Base-by-base conservation (phyloP, 2,113 vertebrate species). In the Cyprinus carpio region DNA sequence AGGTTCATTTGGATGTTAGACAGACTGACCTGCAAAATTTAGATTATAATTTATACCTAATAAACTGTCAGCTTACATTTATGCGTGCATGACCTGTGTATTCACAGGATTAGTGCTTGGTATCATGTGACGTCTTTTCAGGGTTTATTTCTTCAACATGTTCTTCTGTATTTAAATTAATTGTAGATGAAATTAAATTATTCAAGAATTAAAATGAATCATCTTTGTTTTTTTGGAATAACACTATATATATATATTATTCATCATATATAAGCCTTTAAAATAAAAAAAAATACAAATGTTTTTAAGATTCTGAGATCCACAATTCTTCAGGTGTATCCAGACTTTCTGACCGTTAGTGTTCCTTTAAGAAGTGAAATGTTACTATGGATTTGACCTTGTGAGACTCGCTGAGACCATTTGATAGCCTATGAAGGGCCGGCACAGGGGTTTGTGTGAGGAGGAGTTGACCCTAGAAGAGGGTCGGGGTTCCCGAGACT, bases 401-500 rank as follows among this genome's bases (percentile, higher is more conserved):
- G 43, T 46, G 43, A 46, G 11, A 46, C 43, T 46, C 11, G 3
- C 43, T 46, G 43, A 46, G 11, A 46, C 10, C 43, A 46, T 46
- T 46, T 46, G 43, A 46, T 46, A 46, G 2, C 43, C 43, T 46
- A 46, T 46, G 43, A 46, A 46, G 43, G 10, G 43, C 43, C 43
- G 2, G 43, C 43, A 46, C 43, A 46, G 43, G 43, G 43, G 43
- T 46, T 46, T 46, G 43, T 12, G 43, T 46, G 43, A 46, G 43
- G 43, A 46, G 43, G 10, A 46, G 43, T 46, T 46, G 43, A 46
- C 43, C 43, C 43, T 46, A 46, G 43, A 46, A 46, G 43, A 46
- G 43, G 43, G 43, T 46, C 11, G 43, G 43, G 43, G 43, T 92
- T 93, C 92, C 89, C 88, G 93, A 91, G 87, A 75, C 91, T 95